Evolutionary conservation across 2,888 invertebrate genomes (phyloP).

Genomic region (Ametastegia equiseti): DNA sequence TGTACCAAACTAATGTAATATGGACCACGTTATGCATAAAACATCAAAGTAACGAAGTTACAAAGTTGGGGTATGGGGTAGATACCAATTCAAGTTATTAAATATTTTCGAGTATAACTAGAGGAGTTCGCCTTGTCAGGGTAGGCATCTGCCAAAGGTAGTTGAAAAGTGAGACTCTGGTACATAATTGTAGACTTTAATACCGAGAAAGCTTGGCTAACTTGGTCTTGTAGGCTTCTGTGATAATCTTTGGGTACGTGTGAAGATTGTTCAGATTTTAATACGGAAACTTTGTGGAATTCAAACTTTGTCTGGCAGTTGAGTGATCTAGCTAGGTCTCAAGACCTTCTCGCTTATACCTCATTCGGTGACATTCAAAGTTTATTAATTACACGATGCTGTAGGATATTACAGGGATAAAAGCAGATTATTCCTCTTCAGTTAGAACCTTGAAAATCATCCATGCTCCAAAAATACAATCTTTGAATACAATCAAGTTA

Average conservation of each 20-base stretch:
- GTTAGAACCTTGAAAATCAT: neutral
- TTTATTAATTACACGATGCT: slow-evolving; percentile 22
- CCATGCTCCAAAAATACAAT: neutral
- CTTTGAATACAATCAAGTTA: neutral
- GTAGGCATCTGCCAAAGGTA: neutral
- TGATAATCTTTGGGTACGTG: neutral
- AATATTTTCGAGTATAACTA: slow-evolving; percentile 27
- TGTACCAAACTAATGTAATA: slow-evolving; percentile 31
- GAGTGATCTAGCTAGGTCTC: slow-evolving; percentile 33
- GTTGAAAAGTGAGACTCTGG: slow-evolving; percentile 6
- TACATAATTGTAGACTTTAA: neutral
- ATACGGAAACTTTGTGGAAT: slow-evolving; percentile 26
- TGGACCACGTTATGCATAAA: slow-evolving; percentile 34
- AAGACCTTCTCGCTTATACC: neutral
- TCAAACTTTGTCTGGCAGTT: slow-evolving; percentile 10
- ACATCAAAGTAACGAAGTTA: slow-evolving; percentile 42
- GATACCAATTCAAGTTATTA: slow-evolving; percentile 34
- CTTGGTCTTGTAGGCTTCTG: neutral
- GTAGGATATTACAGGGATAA: neutral
- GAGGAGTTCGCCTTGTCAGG: neutral
- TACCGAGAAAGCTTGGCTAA: neutral
- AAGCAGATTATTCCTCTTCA: neutral
- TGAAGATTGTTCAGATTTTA: slow-evolving; percentile 23
- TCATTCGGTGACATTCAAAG: slow-evolving; percentile 18
- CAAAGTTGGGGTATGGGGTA: neutral